phyloP scores from a whole-genome alignment of 2,113 vertebrate species.

The Gobiocypris rarus region DNA sequence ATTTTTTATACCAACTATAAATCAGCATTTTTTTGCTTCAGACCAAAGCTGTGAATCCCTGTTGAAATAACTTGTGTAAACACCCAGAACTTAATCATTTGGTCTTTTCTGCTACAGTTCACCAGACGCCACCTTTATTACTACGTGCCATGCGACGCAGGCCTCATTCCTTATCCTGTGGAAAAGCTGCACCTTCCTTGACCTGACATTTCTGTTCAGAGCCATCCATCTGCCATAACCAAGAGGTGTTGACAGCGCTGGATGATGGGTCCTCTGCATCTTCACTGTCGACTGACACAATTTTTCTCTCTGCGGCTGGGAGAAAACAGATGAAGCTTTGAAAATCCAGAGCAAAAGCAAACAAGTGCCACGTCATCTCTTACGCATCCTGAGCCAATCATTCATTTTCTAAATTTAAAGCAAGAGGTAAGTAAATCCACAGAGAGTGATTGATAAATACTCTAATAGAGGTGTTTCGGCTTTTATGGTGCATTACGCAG shows the following conservation, averaged over 20 bases:
- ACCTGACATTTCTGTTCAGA: conserved; percentile 23
- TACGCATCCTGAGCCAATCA: not conserved
- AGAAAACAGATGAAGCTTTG: conserved; percentile 9
- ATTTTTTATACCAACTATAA: not conserved
- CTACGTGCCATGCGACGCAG: not conserved
- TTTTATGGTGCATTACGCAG: not conserved
- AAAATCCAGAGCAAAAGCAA: conserved; percentile 6
- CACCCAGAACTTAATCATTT: not conserved
- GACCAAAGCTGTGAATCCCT: not conserved
- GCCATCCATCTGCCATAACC: not conserved
- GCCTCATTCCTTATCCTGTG: conserved; percentile 25
- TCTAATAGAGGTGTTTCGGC: not conserved
- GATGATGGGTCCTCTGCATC: not conserved
- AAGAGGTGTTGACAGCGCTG: conserved; percentile 35
- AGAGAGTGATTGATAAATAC: not conserved
- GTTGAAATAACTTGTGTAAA: not conserved
- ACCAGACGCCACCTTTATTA: not conserved
- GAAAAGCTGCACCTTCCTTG: conserved; percentile 46
- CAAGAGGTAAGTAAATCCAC: not conserved
- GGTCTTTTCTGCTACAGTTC: not conserved
- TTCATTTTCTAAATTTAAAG: not conserved
- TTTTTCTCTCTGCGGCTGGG: not conserved
- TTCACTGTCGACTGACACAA: not conserved
- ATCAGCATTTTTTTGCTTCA: not conserved
- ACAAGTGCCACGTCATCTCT: not conserved